Base-by-base conservation (phyloP, 2,113 vertebrate genomes). In the Petromus typicus region DNA sequence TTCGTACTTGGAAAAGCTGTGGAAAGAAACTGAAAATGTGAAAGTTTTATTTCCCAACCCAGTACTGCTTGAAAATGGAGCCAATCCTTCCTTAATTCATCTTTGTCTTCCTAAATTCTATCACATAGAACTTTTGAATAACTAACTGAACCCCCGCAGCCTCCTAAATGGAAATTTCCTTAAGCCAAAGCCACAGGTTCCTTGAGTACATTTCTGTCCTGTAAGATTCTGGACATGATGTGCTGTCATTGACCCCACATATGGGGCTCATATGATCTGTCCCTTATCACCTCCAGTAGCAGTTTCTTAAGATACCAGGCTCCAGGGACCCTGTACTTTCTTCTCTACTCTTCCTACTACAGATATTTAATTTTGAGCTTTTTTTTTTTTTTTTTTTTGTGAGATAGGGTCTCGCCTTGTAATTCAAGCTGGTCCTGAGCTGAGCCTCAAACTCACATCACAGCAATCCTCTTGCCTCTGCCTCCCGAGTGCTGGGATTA, bases 161-260 rank as follows among this genome's bases (percentile, higher is more conserved):
- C 66, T 82, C 87, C 40, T 86, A 88, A 43, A 48, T 79, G 89
- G n/a, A 95, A 93, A 78, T 23, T 11, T 83, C 40, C 40, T 67
- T 57, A 73, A 95, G 59, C 32, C 30, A 82, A 84, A 85, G 12
- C 40, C 86, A 76, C 51, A 89, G 76, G 18, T 45, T 78, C 54
- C 75, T n/a, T 71, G 43, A 34, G 80, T 45, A 30, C 20, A n/a
- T 80, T 89, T 67, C 83, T 69, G 13, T n/a, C 64, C 73, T 79
- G 59, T 67, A 27, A 45, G 61, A 51, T 66, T 48, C 43, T 63
- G 22, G 27, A 40, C 16, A 20, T 91, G 51, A 45, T 8, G 9
- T 27, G 14, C 57, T 30, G 6, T 71, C 7, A 14, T n/a, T n/a
- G 27, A 30, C 56, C 34, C 37, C 23, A 45, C 45, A n/a, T n/a